Evolutionary conservation across 2,888 invertebrate genomes (phyloP).

Genomic region (Nemotelus nigrinus): DNA sequence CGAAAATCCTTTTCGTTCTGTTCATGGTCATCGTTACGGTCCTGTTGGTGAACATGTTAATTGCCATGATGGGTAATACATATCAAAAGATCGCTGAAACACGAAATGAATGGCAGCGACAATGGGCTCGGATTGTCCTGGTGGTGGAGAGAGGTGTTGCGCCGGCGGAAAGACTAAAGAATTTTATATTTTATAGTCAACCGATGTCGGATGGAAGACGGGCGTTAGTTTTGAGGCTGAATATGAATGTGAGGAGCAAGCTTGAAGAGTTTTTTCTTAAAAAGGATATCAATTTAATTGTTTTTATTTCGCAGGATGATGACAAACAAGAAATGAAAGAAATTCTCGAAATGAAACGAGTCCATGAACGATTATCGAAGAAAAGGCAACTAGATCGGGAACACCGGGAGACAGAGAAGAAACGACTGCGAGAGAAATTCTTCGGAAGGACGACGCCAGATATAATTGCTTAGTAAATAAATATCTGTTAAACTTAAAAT

Average conservation of each 20-base stretch:
- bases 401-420: slow-evolving; percentile 56
- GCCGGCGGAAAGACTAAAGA: slow-evolving; percentile 84
- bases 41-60: slow-evolving; percentile 95
- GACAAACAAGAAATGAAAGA: slow-evolving; percentile 95
- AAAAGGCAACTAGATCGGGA: slow-evolving; percentile 69
- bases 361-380: slow-evolving; percentile 81
- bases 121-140: slow-evolving; percentile 97
- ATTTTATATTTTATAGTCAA: slow-evolving; percentile 91
- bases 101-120: slow-evolving; percentile 95
- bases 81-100: slow-evolving; percentile 98
- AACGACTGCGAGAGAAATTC: slow-evolving; percentile 43
- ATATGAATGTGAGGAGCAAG: slow-evolving; percentile 78
- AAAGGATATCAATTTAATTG: neutral
- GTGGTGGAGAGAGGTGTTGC: slow-evolving; percentile 97
- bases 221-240: slow-evolving; percentile 86
- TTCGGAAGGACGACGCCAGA: slow-evolving; percentile 29
- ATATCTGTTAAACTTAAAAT: neutral
- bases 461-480: slow-evolving; percentile 7
- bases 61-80: slow-evolving; percentile 99
- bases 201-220: slow-evolving; percentile 90
- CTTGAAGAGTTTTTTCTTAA: slow-evolving; percentile 4
- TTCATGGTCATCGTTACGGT: slow-evolving; percentile 98
- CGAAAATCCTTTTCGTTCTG: slow-evolving; percentile 92
- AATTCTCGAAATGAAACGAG: slow-evolving; percentile 88
- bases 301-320: slow-evolving; percentile 74